Percentiles rank a stretch among this genome's conserved stretches.
Evolutionary conservation across 2,797 vertebrate species (phyloP).

Genomic region (Acomys russatus): DNA sequence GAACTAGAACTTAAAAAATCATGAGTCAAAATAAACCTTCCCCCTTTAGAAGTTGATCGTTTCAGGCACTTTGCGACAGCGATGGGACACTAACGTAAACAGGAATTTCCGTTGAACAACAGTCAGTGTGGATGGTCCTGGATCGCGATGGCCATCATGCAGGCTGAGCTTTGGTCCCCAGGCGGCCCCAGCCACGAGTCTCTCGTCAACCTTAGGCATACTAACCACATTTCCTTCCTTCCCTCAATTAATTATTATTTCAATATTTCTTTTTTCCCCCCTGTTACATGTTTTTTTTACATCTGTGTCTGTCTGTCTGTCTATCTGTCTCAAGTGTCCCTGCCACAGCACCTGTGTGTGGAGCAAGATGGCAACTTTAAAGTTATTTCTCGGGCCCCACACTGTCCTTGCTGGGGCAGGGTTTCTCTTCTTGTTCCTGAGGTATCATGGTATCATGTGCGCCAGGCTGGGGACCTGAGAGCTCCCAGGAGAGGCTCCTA

Average conservation of each 20-base stretch:
- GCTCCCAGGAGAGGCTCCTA: not conserved
- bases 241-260: not conserved
- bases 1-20: not conserved
- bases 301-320: not conserved
- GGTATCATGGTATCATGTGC: not conserved
- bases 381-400: not conserved
- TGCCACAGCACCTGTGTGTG: not conserved
- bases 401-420: not conserved
- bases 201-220: not conserved
- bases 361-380: not conserved
- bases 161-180: too few relatives aligned
- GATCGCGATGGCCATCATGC: too few relatives aligned
- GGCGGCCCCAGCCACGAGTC: not conserved
- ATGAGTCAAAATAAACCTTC: not conserved
- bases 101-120: not conserved
- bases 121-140: not conserved
- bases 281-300: not conserved
- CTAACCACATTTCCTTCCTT: not conserved
- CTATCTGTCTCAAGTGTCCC: not conserved
- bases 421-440: not conserved
- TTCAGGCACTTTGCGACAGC: not conserved
- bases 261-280: not conserved
- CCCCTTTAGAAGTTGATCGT: not conserved
- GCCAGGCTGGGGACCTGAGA: not conserved
- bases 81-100: not conserved